Conservation (phyloP, 2,113 vertebrate species). For the Coryphaenoides rupestris region DNA sequence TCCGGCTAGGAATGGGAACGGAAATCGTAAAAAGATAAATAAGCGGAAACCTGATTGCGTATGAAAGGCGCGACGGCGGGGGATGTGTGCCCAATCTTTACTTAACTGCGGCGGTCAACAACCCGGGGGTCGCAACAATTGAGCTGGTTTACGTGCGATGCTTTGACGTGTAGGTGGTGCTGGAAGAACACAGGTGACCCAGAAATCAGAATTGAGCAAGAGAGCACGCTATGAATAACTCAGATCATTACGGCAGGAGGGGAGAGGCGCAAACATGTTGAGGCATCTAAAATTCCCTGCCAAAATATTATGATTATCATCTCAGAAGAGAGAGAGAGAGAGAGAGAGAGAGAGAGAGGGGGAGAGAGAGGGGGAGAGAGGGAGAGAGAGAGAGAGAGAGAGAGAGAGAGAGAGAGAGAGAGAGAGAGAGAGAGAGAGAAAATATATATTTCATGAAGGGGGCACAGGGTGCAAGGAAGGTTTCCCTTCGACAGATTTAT, state of each 20-base stretch:
- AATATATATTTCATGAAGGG: slow-evolving; percentile 11
- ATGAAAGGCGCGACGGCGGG: slow-evolving; percentile 21
- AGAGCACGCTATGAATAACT: slow-evolving; percentile 43
- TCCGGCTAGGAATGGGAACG: slow-evolving; percentile 27
- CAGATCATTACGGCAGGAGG: slow-evolving; percentile 36
- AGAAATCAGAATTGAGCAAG: slow-evolving; percentile 43
- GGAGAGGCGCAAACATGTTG: slow-evolving; percentile 37
- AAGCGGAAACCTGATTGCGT: slow-evolving; percentile 29
- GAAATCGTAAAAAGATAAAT: slow-evolving; percentile 24
- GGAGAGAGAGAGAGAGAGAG: too few relatives aligned
- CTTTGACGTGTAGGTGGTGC: too few relatives aligned
- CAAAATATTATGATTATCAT: slow-evolving; percentile 49
- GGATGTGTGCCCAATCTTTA: neutral
- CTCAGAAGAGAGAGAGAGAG: slow-evolving; percentile 5
- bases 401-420: too few relatives aligned
- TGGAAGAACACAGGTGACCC: slow-evolving; percentile 39
- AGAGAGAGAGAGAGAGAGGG: too few relatives aligned
- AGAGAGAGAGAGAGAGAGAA: too few relatives aligned
- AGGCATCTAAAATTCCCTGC: slow-evolving; percentile 28
- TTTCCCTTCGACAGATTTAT: slow-evolving; percentile 49
- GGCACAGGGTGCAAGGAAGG: slow-evolving; percentile 24
- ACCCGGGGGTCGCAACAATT: too few relatives aligned
- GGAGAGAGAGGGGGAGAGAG: too few relatives aligned
- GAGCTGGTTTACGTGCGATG: too few relatives aligned
- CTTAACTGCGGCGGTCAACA: too few relatives aligned